Conservation (phyloP, 2,888 invertebrate genomes). For the Darwinula stevensoni region DNA sequence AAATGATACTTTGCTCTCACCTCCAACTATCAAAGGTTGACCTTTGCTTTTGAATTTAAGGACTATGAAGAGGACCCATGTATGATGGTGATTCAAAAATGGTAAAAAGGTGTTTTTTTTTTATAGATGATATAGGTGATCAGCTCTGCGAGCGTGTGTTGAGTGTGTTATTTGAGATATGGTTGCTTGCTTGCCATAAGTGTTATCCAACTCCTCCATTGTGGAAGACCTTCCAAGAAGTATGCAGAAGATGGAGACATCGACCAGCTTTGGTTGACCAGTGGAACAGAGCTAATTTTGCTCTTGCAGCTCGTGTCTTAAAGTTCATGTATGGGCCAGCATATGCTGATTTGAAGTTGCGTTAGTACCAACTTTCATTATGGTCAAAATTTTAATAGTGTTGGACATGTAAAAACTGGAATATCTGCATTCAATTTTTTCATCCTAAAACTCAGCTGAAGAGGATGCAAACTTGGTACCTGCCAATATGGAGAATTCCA, state of each 20-base stretch:
- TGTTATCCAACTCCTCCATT: constrained; percentile 83
- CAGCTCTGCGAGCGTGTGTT: constrained; percentile 77
- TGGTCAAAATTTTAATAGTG: background rate
- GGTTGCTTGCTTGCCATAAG: constrained; percentile 38
- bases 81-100: too few relatives aligned
- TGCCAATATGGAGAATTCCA: constrained; percentile 47
- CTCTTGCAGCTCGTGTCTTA: constrained; percentile 51
- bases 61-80: background rate
- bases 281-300: constrained; percentile 75
- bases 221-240: constrained; percentile 79
- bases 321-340: constrained; percentile 60
- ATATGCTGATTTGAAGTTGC: constrained; percentile 21
- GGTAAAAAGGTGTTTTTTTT: too few relatives aligned
- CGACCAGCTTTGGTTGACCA: constrained; percentile 70
- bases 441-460: constrained; percentile 34
- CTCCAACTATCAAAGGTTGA: constrained; percentile 50
- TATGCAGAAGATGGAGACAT: constrained; percentile 79
- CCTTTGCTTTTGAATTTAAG: background rate
- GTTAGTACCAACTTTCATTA: constrained; percentile 11
- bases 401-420: too few relatives aligned
- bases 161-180: constrained; percentile 70
- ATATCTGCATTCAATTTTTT: constrained; percentile 1
- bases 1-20: constrained; percentile 64
- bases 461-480: constrained; percentile 59
- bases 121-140: constrained; percentile 60